Conservation (phyloP, 2,888 invertebrate genomes). For the Monoplex corrugatus region DNA sequence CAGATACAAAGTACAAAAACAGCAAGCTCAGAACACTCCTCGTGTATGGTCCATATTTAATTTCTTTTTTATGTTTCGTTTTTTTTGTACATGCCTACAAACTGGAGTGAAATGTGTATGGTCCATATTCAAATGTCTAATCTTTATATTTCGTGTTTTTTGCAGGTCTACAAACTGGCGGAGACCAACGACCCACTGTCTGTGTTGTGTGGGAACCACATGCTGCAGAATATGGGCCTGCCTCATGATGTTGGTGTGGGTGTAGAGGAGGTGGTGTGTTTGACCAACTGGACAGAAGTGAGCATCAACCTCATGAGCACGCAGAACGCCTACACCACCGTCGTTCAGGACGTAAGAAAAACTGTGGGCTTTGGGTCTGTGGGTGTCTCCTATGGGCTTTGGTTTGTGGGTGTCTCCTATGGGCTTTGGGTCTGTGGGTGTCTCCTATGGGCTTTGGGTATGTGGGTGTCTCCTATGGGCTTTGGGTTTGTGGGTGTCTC, state of each 20-base stretch:
- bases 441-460: too few relatives aligned
- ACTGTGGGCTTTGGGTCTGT: not conserved
- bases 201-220: constrained; percentile 60
- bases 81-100: too few relatives aligned
- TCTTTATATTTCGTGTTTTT: not conserved
- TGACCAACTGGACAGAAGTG: constrained; percentile 61
- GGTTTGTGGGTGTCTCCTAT: not conserved
- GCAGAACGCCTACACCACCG: constrained; percentile 45
- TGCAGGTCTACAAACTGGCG: constrained; percentile 55
- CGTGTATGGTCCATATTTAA: too few relatives aligned
- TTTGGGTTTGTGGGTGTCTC: too few relatives aligned
- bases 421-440: too few relatives aligned
- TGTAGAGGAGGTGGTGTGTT: constrained; percentile 64
- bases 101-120: too few relatives aligned
- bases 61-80: too few relatives aligned
- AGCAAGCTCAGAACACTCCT: too few relatives aligned
- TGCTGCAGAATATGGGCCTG: constrained; percentile 59
- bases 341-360: constrained; percentile 57
- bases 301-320: constrained; percentile 49
- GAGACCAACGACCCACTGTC: constrained; percentile 49
- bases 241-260: constrained; percentile 62
- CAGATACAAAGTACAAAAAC: too few relatives aligned
- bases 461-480: too few relatives aligned
- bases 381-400: too few relatives aligned
- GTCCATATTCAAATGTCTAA: too few relatives aligned